Base-by-base conservation (phyloP, 2,113 vertebrate genomes). In the Carlito syrichta region DNA sequence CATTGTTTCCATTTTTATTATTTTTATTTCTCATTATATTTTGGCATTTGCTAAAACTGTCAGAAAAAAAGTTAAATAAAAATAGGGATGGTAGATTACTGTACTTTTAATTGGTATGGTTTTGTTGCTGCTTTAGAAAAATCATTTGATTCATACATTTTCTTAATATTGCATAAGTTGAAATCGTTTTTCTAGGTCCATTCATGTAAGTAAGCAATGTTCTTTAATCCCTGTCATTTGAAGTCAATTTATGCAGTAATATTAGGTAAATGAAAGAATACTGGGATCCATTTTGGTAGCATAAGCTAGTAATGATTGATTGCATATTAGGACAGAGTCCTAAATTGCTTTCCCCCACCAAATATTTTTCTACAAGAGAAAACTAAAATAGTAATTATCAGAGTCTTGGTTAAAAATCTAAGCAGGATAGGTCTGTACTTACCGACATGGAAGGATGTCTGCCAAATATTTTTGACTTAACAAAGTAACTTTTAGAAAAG, bases 41-140 rank as follows among this genome's bases (percentile, higher is more conserved):
- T 79, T 95, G 58, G 6, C 13, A 92, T 86, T 95, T 97, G 23
- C 73, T 78, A 73, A 94, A 77, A 89, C 17, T 77, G 4, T 58
- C 35, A 48, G 40, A 38, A n/a, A 83, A 50, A 69, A 43, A 11
- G 13, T 32, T 50, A 81, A 86, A 71, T 77, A 91, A 76, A 58
- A 86, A 14, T 52, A 62, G 14, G 27, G 38, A 81, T 91, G 3
- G 6, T 19, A 54, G 60, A 62, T 66, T 94, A 63, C 11, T 92
- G 2, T 60, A 60, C 73, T 79, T 43, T 91, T 78, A 40, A 63
- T 54, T 63, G 38, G 1, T 27, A 66, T 86, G 43, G 89, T 60
- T 63, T 86, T 93, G n/a, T 50, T 82, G 23, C 23, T 96, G 19
- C 93, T 89, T 86, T 40, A 86, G 45, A 71, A 93, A 92, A 83